Conservation (phyloP, 2,888 invertebrate species). For the Oligia fasciuncula region DNA sequence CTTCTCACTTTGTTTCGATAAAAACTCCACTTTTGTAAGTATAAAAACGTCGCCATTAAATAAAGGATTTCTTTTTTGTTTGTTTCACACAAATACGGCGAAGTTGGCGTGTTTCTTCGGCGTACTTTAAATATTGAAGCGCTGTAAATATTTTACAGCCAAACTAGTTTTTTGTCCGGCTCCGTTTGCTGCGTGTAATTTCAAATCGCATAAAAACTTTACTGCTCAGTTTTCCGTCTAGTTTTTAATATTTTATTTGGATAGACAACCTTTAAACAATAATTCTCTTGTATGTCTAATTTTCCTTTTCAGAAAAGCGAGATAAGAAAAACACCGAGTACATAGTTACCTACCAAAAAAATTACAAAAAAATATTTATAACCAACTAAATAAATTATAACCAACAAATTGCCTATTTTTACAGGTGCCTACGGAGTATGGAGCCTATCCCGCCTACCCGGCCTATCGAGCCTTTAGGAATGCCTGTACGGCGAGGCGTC, state of each 20-base stretch:
- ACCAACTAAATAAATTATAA: neutral
- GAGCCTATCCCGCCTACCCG: conserved; percentile 20
- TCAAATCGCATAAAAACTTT: conserved; percentile 43
- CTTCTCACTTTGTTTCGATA: conserved; percentile 56
- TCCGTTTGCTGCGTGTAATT: conserved; percentile 24
- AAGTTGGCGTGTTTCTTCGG: conserved; percentile 54
- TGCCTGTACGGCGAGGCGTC: conserved; percentile 29
- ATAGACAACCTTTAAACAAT: neutral
- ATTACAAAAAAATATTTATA: no score
- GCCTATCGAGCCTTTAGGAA: neutral
- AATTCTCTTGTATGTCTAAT: neutral
- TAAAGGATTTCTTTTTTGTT: conserved; percentile 57
- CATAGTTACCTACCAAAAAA: no score
- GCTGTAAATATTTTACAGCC: conserved; percentile 58
- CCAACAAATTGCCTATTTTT: conserved; percentile 18
- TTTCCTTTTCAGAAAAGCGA: conserved; percentile 8
- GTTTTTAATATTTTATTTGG: conserved; percentile 40
- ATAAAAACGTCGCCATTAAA: conserved; percentile 55
- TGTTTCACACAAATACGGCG: conserved; percentile 54
- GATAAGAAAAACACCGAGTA: neutral
- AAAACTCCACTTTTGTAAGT: conserved; percentile 57
- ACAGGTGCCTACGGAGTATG: neutral
- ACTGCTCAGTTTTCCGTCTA: conserved; percentile 33
- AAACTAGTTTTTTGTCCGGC: conserved; percentile 47
- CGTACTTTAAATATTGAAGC: conserved; percentile 60